These are phyloP conservation scores for Tetrapedia diversipes DNA, from an alignment of 2,888 invertebrate genomes.

Conservation along the genomic window DNA sequence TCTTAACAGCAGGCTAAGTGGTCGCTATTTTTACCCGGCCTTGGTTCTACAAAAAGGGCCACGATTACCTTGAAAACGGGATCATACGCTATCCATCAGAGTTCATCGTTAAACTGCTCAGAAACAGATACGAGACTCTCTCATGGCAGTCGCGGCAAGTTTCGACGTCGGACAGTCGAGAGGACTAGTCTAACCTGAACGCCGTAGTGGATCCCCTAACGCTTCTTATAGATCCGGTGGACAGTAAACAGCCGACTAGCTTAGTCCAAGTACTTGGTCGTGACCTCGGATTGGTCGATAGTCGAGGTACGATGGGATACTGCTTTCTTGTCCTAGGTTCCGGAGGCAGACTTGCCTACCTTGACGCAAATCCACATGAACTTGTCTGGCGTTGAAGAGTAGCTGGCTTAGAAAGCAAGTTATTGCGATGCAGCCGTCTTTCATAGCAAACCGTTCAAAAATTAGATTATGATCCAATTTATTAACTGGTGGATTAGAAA, in stretches of 20 bases:
- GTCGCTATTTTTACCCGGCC: slow-evolving; percentile 54
- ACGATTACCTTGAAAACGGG: slow-evolving; percentile 52
- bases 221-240: slow-evolving; percentile 44
- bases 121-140: slow-evolving; percentile 4
- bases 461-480: neutral
- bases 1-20: slow-evolving; percentile 40
- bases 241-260: slow-evolving; percentile 65
- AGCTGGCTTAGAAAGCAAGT: slow-evolving; percentile 47
- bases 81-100: slow-evolving; percentile 47
- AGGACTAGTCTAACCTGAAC: slow-evolving; percentile 66
- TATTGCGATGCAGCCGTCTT: neutral
- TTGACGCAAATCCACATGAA: slow-evolving; percentile 56
- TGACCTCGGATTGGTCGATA: slow-evolving; percentile 69
- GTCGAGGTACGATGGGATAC: slow-evolving; percentile 49
- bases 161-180: slow-evolving; percentile 3
- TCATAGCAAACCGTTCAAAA: neutral
- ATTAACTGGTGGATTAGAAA: too few species aligned
- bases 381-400: slow-evolving; percentile 33
- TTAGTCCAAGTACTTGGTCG: slow-evolving; percentile 64
- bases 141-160: slow-evolving; percentile 18
- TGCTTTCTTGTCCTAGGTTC: slow-evolving; percentile 66
- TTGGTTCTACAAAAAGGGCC: slow-evolving; percentile 55
- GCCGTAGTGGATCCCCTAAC: slow-evolving; percentile 53
- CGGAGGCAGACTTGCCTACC: slow-evolving; percentile 55
- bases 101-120: slow-evolving; percentile 16